Conservation (phyloP, 2,113 vertebrate species). For the Oreochromis aureus region DNA sequence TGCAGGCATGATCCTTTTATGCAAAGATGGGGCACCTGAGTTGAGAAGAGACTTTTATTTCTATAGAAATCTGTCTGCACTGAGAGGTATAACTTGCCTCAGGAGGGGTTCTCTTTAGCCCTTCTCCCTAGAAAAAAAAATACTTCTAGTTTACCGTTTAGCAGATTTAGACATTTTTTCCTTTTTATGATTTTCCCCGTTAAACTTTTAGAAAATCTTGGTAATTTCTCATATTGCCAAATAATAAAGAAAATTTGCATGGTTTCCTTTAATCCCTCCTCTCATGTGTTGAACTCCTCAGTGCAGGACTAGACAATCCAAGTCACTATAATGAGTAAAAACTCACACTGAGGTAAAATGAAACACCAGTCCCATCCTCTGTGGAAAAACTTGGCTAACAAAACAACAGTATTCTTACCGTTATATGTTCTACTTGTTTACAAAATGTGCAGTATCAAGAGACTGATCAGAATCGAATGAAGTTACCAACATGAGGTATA, state of each 20-base stretch:
- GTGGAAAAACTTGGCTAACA: conserved; percentile 1
- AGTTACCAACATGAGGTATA: conserved; percentile 57
- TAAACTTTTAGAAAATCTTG: not conserved
- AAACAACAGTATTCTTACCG: not conserved
- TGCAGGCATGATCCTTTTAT: conserved; percentile 39
- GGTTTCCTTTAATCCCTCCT: not conserved
- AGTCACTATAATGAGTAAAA: not conserved
- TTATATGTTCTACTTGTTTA: not conserved
- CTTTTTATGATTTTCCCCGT: not conserved
- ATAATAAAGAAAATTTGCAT: not conserved
- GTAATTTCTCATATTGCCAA: not conserved
- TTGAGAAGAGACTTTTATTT: conserved; percentile 38
- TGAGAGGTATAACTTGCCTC: conserved; percentile 35
- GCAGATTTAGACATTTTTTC: not conserved
- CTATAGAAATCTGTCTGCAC: conserved; percentile 25
- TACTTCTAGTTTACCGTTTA: not conserved
- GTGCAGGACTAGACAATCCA: not conserved
- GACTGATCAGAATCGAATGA: conserved; percentile 46
- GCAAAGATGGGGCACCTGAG: conserved; percentile 58
- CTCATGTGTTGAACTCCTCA: not conserved
- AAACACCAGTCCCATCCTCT: not conserved
- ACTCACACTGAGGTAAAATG: conserved; percentile 32
- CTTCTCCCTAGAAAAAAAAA: not conserved
- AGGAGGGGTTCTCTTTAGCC: conserved; percentile 2
- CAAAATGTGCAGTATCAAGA: conserved; percentile 42